Evolutionary conservation across 1,140 invertebrate species (phyloP), one percentile per base, ranked within the genome.

Genomic region (Tetramorium simillimum): DNA sequence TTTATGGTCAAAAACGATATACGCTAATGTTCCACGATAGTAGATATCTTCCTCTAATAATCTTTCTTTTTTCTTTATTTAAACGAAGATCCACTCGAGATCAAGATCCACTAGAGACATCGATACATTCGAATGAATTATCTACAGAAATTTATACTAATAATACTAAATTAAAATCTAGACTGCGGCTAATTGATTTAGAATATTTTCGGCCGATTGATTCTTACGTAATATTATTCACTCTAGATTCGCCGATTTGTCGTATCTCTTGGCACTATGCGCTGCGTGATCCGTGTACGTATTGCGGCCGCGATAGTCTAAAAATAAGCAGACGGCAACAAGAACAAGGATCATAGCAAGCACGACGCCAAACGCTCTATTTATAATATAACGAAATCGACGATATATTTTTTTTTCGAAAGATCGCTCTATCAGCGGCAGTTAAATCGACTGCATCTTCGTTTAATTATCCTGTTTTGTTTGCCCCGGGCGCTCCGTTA

Each of bases 1-100:
- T 4, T 84, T 62, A 56, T 37, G 40, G 51, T 7, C 9, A 53
- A 65, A 81, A 28, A 69, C 4, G 10, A 24, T 80, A 33, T 3
- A 40, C 62, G 21, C 69, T 73, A 49, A 84, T 49, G 24, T 37
- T 84, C 14, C 14, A 60, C 43, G 24, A 53, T 69, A n/a, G 12
- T 6, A 53, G 4, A 53, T 53, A 53, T 18, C 21, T 46, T 60
- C 6, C 16, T 58, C 12, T 9, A 46, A 56, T n/a, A 58, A 72
- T 58, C 12, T 69, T 69, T 40, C 14, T 69, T 53, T 14, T 67
- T 53, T 37, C 21, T 58, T 58, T 73, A 51, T 51, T 40, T 60
- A 73, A 73, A 62, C 69, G 53, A 75, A 46, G 69, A 84, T 60
- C 16, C 69, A 75, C 9, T 84, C 53, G 80, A 75, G 40, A 84